Percentiles rank a stretch among this genome's conserved stretches.
These are phyloP conservation scores for Sorex maritimensis DNA, from an alignment of 2,797 vertebrate genomes.

Conservation along the genomic window DNA sequence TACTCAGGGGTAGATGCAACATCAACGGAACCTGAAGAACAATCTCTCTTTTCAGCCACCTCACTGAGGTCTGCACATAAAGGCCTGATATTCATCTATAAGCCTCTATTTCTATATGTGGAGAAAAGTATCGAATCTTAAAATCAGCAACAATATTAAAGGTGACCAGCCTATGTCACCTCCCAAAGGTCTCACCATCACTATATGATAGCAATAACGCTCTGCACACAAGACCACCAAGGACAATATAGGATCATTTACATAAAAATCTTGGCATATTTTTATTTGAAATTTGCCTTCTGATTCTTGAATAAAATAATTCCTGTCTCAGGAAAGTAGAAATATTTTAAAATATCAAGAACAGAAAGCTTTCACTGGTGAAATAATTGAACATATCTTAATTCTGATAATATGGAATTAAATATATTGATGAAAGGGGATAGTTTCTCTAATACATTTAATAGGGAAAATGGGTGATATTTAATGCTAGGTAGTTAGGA, in stretches of 20 bases:
- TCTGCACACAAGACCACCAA: too few relatives aligned
- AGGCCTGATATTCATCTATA: too few relatives aligned
- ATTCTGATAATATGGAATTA: neutral
- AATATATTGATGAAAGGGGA: neutral
- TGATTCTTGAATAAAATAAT: neutral
- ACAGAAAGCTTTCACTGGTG: neutral
- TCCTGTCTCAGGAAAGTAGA: neutral
- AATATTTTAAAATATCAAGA: neutral
- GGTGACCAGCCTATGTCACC: too few relatives aligned
- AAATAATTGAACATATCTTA: neutral
- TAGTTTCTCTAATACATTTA: neutral
- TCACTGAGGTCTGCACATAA: too few relatives aligned
- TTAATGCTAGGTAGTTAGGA: neutral
- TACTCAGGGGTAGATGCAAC: neutral
- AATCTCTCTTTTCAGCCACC: too few relatives aligned
- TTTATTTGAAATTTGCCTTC: neutral
- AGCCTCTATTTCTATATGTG: too few relatives aligned
- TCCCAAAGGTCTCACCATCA: too few relatives aligned
- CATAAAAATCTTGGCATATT: too few relatives aligned
- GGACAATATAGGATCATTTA: too few relatives aligned
- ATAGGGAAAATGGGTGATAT: neutral
- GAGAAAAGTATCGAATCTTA: too few relatives aligned
- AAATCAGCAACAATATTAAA: too few relatives aligned
- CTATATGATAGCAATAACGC: too few relatives aligned
- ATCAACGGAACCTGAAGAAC: neutral